Conservation (phyloP, 2,113 vertebrate genomes). For the Sorex fumeus region DNA sequence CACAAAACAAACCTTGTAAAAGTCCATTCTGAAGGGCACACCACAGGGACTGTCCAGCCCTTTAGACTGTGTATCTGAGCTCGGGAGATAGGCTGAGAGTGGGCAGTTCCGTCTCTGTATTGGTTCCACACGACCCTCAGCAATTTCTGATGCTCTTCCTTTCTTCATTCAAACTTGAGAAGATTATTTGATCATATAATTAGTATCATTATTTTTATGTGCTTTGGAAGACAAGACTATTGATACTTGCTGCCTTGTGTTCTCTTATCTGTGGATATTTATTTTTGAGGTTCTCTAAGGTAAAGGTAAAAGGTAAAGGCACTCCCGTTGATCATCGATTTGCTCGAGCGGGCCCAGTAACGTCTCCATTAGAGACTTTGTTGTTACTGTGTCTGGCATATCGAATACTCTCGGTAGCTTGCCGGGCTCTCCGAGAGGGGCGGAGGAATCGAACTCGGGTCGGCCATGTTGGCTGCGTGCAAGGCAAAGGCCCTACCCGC, state of each 20-base stretch:
- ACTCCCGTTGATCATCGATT: too few relatives aligned
- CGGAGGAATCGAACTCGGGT: too few relatives aligned
- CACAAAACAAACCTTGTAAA: background rate
- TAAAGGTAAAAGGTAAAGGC: too few relatives aligned
- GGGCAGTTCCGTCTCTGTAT: background rate
- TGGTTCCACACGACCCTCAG: background rate
- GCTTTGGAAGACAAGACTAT: background rate
- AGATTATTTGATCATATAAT: background rate
- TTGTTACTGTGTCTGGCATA: too few relatives aligned
- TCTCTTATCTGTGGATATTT: background rate
- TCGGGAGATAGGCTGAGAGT: background rate
- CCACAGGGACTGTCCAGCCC: background rate
- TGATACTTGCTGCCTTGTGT: background rate
- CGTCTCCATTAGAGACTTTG: too few relatives aligned
- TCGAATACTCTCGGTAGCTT: too few relatives aligned
- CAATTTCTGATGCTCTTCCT: background rate
- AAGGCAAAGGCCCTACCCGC: too few relatives aligned
- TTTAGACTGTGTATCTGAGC: background rate
- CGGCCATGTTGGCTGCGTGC: too few relatives aligned
- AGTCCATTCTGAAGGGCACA: background rate
- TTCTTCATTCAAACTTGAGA: slow-evolving; percentile 7
- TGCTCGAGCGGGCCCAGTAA: too few relatives aligned
- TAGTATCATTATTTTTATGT: background rate
- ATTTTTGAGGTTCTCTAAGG: slow-evolving; percentile 10
- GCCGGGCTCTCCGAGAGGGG: too few relatives aligned